A percentile compares a stretch with the other conserved stretches of the same genome.
These are phyloP conservation scores for Sciaenops ocellatus DNA, from an alignment of 2,797 vertebrate genomes.

Conservation along the genomic window DNA sequence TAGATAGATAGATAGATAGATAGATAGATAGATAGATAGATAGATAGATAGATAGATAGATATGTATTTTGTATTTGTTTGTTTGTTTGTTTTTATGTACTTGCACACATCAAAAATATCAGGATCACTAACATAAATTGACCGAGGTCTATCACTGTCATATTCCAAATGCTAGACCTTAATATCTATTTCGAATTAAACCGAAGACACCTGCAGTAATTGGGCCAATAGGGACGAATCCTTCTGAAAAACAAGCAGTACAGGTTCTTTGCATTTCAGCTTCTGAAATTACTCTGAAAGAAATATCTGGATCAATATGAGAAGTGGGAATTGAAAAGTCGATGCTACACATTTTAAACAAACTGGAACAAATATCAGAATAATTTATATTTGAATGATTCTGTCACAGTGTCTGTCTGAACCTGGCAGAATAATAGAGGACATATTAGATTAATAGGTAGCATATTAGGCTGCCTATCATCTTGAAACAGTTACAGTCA, in stretches of 20 bases:
- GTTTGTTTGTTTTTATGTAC: neutral
- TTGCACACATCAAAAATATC: conserved; percentile 22
- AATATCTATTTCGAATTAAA: conserved; percentile 58
- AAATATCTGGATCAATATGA: conserved; percentile 60
- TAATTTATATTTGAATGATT: conserved; percentile 6
- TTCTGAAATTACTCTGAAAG: conserved; percentile 60
- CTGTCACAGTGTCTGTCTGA: neutral
- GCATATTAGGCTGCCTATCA: conserved; percentile 34
- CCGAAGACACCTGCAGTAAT: conserved; percentile 59
- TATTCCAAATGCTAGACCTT: conserved; percentile 32
- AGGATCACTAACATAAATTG: conserved; percentile 39
- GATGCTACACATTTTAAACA: conserved; percentile 27
- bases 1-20: neutral
- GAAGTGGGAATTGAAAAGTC: conserved; percentile 46
- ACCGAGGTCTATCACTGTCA: conserved; percentile 27
- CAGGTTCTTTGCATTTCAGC: conserved; percentile 47
- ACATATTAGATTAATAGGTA: conserved; percentile 37
- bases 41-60: too few relatives aligned
- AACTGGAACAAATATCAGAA: conserved; percentile 16
- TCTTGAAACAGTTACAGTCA: conserved; percentile 15
- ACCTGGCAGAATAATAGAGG: neutral
- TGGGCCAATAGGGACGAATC: conserved; percentile 64
- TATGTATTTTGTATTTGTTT: too few relatives aligned
- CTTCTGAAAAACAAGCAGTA: conserved; percentile 54
- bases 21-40: too few relatives aligned